Evolutionary conservation across 2,113 vertebrate species (phyloP).

Genomic region (Anseranas semipalmata): DNA sequence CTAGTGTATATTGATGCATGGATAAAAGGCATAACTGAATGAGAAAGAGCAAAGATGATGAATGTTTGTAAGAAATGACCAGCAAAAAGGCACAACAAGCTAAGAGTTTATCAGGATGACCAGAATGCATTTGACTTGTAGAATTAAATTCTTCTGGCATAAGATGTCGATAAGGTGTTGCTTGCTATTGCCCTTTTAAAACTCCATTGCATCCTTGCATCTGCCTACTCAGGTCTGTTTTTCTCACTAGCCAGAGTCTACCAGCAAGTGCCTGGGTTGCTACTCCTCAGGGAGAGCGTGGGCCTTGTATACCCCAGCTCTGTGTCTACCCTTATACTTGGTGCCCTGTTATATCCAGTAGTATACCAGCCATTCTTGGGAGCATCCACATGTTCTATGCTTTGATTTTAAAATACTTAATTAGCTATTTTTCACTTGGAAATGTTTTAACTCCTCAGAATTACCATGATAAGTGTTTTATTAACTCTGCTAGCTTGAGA

Average conservation of each 20-base stretch:
- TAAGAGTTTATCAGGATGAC: background rate
- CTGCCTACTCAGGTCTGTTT: background rate
- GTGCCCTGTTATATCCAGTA: background rate
- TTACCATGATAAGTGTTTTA: background rate
- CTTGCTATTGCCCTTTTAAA: background rate
- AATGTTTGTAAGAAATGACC: too few relatives aligned
- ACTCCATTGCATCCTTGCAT: background rate
- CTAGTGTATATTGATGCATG: too few relatives aligned
- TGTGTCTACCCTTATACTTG: background rate
- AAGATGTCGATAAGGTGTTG: background rate
- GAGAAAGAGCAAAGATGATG: background rate
- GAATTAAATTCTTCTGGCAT: background rate
- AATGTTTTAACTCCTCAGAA: background rate
- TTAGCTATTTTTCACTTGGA: background rate
- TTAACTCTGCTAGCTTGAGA: slow-evolving; percentile 40
- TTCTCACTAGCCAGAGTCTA: background rate
- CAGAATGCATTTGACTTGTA: background rate
- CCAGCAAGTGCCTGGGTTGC: background rate
- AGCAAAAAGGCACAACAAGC: background rate
- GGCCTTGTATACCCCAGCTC: background rate
- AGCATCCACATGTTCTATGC: background rate
- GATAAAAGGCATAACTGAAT: background rate
- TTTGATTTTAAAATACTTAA: background rate
- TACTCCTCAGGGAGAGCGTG: background rate
- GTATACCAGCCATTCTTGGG: background rate